Base-by-base conservation (phyloP, 2,113 vertebrate genomes). In the Sialia sialis region DNA sequence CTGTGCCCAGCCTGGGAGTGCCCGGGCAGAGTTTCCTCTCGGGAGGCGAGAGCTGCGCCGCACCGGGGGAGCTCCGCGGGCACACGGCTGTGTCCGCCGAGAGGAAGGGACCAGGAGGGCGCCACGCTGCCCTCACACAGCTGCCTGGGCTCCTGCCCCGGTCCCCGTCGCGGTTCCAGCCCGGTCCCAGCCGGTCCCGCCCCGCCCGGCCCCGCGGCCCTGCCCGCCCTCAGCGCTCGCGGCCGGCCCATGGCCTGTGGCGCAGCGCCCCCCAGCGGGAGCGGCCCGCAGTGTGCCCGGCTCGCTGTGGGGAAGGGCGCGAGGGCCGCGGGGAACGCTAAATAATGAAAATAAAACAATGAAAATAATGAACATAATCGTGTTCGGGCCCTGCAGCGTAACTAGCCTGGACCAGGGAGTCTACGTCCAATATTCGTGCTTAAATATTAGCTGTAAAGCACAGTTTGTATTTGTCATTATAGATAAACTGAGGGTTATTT, bases 31-130 rank as follows among this genome's bases (percentile, higher is more conserved):
- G 7, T 5, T 13, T 13, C 20, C 20, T 21, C 16, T 21, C 20
- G 19, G 27, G 9, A 69, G 34, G 26, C 2, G 9, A 8, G 43
- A 17, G 16, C 16, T 1, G 62, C 14, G 3, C 16, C 0, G 14
- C n/a, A 3, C 5, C 4, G 7, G 9, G 2, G 9, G 2, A 8
- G 13, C 38, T 10, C 52, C 9, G 5, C 4, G n/a, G 46, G 9
- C 15, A 17, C 41, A 3, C 13, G 7, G 21, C 62, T 9, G 9
- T 3, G 36, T 16, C 38, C 21, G 5, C 11, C 20, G 23, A 10
- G 6, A 0, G 30, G 1, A 3, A 14, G 3, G 12, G 9, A 3
- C 5, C 4, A 4, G 7, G 3, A 8, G 1, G 2, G 2, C 2
- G 0, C 73, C 2, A 7, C 0, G 4, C 22, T 3, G 11, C 36